These are phyloP conservation scores for Schizopygopsis malacanthus DNA, from an alignment of 2,797 vertebrate species.

Conservation along the genomic window DNA sequence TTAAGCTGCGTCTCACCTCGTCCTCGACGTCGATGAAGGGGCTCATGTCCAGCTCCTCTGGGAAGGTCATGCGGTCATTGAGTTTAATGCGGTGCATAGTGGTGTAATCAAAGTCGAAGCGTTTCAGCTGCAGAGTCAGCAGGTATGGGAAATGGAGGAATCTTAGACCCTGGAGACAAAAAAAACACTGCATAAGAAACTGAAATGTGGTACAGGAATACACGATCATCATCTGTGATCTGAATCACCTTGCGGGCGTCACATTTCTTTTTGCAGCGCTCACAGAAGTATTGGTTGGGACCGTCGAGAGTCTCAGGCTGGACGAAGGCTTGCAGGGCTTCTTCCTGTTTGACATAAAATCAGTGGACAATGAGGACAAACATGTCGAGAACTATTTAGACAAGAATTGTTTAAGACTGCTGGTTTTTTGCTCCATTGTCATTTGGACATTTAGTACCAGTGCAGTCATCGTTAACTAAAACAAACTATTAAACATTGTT, in stretches of 20 bases:
- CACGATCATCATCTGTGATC: not conserved
- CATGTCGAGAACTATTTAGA: not conserved
- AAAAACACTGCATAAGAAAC: not conserved
- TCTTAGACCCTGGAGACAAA: conserved; percentile 85
- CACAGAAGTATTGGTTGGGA: conserved; percentile 98
- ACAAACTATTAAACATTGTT: not conserved
- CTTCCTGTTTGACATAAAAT: conserved; percentile 82
- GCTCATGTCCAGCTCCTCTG: conserved; percentile 97
- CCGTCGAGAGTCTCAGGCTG: conserved; percentile 98
- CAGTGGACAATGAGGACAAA: not conserved
- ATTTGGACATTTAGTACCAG: not conserved
- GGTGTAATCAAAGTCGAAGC: conserved; percentile 99
- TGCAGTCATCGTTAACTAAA: not conserved
- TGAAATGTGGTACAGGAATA: not conserved
- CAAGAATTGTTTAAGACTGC: not conserved
- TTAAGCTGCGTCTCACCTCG: conserved; percentile 81
- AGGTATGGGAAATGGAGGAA: conserved; percentile 98
- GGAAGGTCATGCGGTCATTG: conserved; percentile 98
- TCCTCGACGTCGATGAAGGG: conserved; percentile 98
- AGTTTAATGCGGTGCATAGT: conserved; percentile 99
- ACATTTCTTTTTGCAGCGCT: conserved; percentile 99
- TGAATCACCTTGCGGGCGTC: conserved; percentile 94
- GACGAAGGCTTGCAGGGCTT: conserved; percentile 97
- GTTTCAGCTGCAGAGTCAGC: conserved; percentile 95
- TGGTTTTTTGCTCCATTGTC: not conserved